A percentile compares a stretch with the other conserved stretches of the same genome.
These are phyloP conservation scores for Myxocyprinus asiaticus DNA, from an alignment of 2,113 vertebrate species.

Conservation along the genomic window DNA sequence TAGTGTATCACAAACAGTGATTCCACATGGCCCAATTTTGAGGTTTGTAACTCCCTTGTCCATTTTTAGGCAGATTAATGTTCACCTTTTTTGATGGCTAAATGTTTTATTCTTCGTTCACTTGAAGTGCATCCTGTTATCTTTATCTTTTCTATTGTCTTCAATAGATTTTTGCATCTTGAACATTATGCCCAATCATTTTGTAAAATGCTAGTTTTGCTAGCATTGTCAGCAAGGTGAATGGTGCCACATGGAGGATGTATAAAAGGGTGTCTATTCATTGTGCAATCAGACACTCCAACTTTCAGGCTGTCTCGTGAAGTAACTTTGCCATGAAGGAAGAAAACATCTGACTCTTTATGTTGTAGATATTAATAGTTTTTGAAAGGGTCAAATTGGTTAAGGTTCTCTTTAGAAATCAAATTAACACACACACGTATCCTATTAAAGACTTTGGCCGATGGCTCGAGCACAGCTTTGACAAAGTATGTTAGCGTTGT, in stretches of 20 bases:
- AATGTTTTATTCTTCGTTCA: background rate
- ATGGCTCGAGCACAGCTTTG: too few relatives aligned
- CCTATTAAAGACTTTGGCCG: too few relatives aligned
- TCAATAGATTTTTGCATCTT: background rate
- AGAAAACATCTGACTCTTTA: background rate
- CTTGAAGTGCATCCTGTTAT: background rate
- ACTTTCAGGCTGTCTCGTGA: background rate
- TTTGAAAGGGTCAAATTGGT: background rate
- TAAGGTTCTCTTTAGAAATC: background rate
- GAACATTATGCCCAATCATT: background rate
- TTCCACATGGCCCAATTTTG: background rate
- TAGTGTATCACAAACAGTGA: background rate
- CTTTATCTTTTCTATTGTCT: background rate
- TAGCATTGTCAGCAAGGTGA: background rate
- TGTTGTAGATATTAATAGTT: background rate
- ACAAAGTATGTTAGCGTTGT: too few relatives aligned
- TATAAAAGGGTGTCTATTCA: slow-evolving; percentile 58
- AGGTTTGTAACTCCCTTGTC: background rate
- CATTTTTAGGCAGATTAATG: too few relatives aligned
- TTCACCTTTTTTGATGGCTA: background rate
- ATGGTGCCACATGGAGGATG: slow-evolving; percentile 49
- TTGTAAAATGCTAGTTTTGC: background rate
- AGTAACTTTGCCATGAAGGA: background rate
- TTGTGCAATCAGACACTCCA: slow-evolving; percentile 52
- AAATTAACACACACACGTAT: too few relatives aligned